Base-by-base conservation (phyloP, 2,113 vertebrate species). In the Podilymbus podiceps region DNA sequence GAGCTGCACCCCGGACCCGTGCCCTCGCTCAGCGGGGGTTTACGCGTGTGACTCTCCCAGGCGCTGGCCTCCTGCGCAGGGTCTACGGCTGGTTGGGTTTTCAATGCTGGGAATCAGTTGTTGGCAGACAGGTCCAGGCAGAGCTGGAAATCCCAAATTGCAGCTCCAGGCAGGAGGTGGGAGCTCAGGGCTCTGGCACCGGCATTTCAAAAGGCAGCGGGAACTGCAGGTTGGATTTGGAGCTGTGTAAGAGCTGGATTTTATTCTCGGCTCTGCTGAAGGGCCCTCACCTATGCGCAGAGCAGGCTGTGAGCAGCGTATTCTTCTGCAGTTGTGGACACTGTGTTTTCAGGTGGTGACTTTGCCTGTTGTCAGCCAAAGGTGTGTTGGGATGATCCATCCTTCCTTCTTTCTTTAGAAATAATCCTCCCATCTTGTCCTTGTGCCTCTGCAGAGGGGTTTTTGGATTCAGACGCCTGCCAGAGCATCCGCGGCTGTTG, bases 1-100 rank as follows among this genome's bases (percentile, higher is more conserved):
- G 67, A 6, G 53, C 33, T 38, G 68, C 82, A 2, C 8, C 50
- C 52, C 50, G 64, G 31, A 7, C 14, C 76, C 0, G 3, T 44
- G 28, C 63, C 72, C 72, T 15, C 17, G 5, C 74, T 62, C 59
- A 21, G 59, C 31, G 11, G 53, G 50, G 68, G 27, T 55, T 49
- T 33, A 22, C 69, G 25, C 1, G 6, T 6, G 19, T 20, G 72
- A n/a, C 71, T 78, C 28, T 63, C 30, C 40, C 53, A 22, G 73
- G 16, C 3, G 4, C 59, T 13, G n/a, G 22, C 22, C 40, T 59
- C 74, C 60, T 35, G 84, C 4, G 1, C 31, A 5, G 30, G 12
- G 28, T 8, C 67, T 52, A 3, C 27, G 9, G 15, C 35, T 1
- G 0, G 7, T 3, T 31, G 67, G 28, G 12, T 28, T 35, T 72